Evolutionary conservation across 2,113 vertebrate species (phyloP), one percentile per base, ranked within the genome.

Genomic region (Xiphias gladius): DNA sequence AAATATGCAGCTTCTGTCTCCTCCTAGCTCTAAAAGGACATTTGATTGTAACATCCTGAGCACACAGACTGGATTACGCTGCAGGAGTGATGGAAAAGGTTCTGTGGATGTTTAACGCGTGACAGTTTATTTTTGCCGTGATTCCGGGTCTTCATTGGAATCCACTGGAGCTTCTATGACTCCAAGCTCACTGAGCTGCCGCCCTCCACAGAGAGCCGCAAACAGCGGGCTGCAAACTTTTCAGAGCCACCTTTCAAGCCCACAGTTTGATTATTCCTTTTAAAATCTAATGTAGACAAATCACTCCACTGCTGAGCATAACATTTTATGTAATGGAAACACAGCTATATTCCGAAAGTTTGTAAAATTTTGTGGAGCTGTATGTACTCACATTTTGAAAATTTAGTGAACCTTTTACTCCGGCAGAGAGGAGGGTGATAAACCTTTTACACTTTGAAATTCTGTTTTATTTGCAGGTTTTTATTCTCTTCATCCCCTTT

Each of bases 381-480:
- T 28, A 4, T 54, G 17, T n/a, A 4, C 11, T 57, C 11, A 63
- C 32, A 50, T 30, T 86, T 55, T 16, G 6, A 82, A 69, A 35
- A 35, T 52, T 1, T 72, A 76, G 71, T 19, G 61, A 84, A 65
- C 30, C 68, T 54, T 72, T n/a, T 35, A 63, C 32, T 52, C 5
- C 63, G n/a, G 69, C 7, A 13, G 63, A 73, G 46, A 37, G 9
- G 0, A 66, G 14, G 35, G 73, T 19, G 19, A 75, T 84, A 73
- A 84, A 84, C 65, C 41, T 8, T 57, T 73, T 54, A 71, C 17
- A 58, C 80, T 82, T 73, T 54, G 73, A 22, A 55, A 55, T 82
- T 74, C 28, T 7, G 11, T 69, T 79, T 84, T 71, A 80, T 88
- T 70, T 35, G 32, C 26, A 37, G 63, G 11, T 10, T 62, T 58